Base-by-base conservation (phyloP, 2,888 invertebrate genomes). In the Lathronympha strigana region DNA sequence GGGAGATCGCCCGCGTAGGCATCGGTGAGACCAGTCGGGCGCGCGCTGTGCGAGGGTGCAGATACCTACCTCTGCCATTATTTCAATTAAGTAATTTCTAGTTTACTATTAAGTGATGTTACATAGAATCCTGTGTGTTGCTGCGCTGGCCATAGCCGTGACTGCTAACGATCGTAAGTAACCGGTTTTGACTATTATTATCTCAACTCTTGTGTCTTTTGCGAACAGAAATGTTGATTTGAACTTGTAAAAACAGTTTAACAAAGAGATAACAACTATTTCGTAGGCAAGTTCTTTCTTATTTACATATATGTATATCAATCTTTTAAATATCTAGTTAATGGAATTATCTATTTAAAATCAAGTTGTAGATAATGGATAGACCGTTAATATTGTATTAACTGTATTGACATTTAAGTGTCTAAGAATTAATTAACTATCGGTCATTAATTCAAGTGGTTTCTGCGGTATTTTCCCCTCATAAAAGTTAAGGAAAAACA, bases 1-100 rank as follows among this genome's bases (percentile, higher is more conserved):
- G 75, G 70, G 72, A 71, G 77, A 74, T 76, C 72, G 66, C 74
- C 71, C 74, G 73, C 76, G 76, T 75, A 82, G 80, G 77, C 81
- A 72, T 17, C 81, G 74, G 75, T 70, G 70, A 75, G 76, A 79
- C 80, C 85, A 86, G 86, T 87, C 79, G 81, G 68, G 72, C 71
- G 73, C 78, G 67, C 75, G 69, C 82, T 77, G 80, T 78, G 75
- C 76, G 61, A 71, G 69, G 69, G 75, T 70, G 74, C 80, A 76
- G 76, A 45, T 47, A 47, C n/a, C n/a, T 76, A 73, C 70, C 66
- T 66, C 66, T 69, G 67, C 69, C 40, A 67, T 63, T 51, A 58
- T 47, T 60, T 36, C n/a, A n/a, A n/a, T n/a, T n/a, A 47, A 68
- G 54, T 53, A 64, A 57, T 57, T 33, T 31, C 13, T 40, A 43